Evolutionary conservation across 2,888 invertebrate species (phyloP), one percentile per base, ranked within the genome.

Genomic region (Epirrhoe tristata): DNA sequence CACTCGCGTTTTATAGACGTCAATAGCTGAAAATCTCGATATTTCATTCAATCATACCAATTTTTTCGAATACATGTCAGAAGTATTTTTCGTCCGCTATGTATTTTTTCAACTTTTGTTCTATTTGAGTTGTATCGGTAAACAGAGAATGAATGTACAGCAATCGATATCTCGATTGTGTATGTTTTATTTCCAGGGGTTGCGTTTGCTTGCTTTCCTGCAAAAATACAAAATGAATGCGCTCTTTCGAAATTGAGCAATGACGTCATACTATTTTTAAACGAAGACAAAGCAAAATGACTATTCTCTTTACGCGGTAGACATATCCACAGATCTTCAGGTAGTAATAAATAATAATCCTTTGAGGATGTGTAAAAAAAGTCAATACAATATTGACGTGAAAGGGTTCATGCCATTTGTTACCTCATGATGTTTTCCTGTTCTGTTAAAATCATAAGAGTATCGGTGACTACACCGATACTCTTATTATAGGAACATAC

Each of bases 81-180:
- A 52, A n/a, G 16, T 63, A 59, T 39, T 43, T 39, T 59, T 56
- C 48, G 52, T 50, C 58, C 58, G 53, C 50, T 62, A 50, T 58
- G 48, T 50, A 48, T 53, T 43, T 43, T 48, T 56, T 17, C 17
- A 12, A 55, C 14, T 51, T 54, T 58, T 67, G 51, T 67, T 67
- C 17, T 55, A 52, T 67, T 67, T 39, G 53, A 58, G 53, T 46
- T 58, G 58, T 54, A 50, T 62, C 14, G 17, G 43, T 63, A 51
- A 59, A 67, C 54, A 39, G 16, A 46, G 54, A 54, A 58, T 58
- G 17, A 32, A 62, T 63, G 51, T 58, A 54, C 63, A 51, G 14
- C 54, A 62, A 61, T 62, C 54, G 58, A 58, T 58, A 50, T 59
- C 48, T 43, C 17, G 10, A 56, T 55, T 55, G 31, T 17, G 14